These are phyloP conservation scores for Malacosoma neustria DNA, from an alignment of 2,888 invertebrate species.

Conservation along the genomic window DNA sequence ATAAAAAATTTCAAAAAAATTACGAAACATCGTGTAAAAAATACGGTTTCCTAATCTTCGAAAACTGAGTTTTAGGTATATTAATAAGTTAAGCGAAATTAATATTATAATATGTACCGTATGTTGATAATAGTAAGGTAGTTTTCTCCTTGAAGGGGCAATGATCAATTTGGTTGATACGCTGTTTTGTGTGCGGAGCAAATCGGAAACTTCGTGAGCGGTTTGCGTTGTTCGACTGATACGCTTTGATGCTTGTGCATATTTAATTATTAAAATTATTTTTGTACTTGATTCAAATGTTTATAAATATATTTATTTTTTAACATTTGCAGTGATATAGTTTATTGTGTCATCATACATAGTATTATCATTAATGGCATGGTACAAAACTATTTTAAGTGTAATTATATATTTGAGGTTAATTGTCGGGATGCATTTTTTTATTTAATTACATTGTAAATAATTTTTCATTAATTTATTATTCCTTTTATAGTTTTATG, in stretches of 20 bases:
- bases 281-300: too few species aligned
- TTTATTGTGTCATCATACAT: too few species aligned
- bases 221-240: slow-evolving; percentile 25
- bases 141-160: slow-evolving; percentile 13
- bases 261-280: too few species aligned
- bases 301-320: too few species aligned
- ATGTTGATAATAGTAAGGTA: slow-evolving; percentile 6
- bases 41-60: slow-evolving; percentile 61
- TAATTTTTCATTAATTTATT: too few species aligned
- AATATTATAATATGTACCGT: slow-evolving; percentile 20
- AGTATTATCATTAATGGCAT: too few species aligned
- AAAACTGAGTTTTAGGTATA: slow-evolving; percentile 57
- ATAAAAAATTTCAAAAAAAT: slow-evolving; percentile 22
- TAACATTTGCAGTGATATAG: too few species aligned
- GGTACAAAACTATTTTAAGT: too few species aligned
- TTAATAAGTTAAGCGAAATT: slow-evolving; percentile 54
- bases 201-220: slow-evolving; percentile 57
- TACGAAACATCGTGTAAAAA: slow-evolving; percentile 21
- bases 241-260: slow-evolving; percentile 40
- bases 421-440: too few species aligned
- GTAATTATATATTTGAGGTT: too few species aligned
- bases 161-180: slow-evolving; percentile 28
- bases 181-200: slow-evolving; percentile 33
- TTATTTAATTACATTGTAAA: too few species aligned
- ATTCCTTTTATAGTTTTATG: too few species aligned